Base-by-base conservation (phyloP, 1,140 invertebrate genomes). In the Heterodera carotae region DNA sequence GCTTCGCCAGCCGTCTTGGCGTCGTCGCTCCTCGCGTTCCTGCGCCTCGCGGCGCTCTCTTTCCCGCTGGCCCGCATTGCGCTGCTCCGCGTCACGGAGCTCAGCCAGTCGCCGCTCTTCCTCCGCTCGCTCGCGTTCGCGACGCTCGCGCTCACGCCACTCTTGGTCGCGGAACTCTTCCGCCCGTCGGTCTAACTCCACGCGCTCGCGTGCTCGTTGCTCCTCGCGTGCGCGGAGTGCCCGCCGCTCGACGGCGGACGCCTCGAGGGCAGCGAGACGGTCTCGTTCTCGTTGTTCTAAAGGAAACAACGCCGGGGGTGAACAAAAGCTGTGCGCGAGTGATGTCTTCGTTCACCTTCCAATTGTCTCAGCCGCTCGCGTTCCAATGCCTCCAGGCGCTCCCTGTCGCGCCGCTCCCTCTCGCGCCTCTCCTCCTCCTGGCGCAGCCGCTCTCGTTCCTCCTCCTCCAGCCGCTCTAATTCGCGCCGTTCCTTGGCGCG, bases 31-130 rank as follows among this genome's bases (percentile, higher is more conserved):
- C 39, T 83, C 82, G 43, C 82, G 80, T 15, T 74, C 80, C 29
- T 62, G 70, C 53, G 82, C 82, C 73, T 81, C 76, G 25, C 79
- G 43, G 12, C 80, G 62, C 60, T 85, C 85, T 22, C 81, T 75
- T 29, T 87, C 84, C 18, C 85, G 73, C 33, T 80, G 68, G 31
- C 76, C 82, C n/a, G 76, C 81, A 31, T 85, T 82, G n/a, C 85
- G 53, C 25, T 67, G 34, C 48, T 85, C 86, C 39, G 70, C 68
- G 8, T 86, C 86, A 8, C 75, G 74, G 22, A 88, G 73, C 59
- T 88, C 84, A 25, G 75, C 76, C 18, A 86, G 69, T 18, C 81
- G 73, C n/a, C 78, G 77, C 59, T 87, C 80, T 76, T 86, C 85
- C 36, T 67, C 81, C 12, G 72, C 27, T 25, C 82, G 36, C 48